Evolutionary conservation across 2,888 invertebrate genomes (phyloP), one percentile per base, ranked within the genome.

Genomic region (Morpho helenor): DNA sequence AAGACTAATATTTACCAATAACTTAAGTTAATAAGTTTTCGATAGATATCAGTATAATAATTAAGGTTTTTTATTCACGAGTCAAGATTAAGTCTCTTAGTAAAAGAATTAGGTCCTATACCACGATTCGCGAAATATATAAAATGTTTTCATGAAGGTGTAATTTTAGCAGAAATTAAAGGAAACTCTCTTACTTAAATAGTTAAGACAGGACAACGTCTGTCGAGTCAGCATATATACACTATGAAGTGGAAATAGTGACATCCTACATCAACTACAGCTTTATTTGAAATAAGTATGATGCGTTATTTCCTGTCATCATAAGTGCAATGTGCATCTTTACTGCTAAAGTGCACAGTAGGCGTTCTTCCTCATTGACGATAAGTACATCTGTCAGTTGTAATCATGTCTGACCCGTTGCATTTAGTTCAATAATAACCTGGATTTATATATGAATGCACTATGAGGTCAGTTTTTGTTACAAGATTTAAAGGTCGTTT

Each of bases 361-460:
- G 87, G 88, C 77, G 83, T 69, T 67, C 80, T 77, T 86, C 85
- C 85, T 87, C 75, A 80, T 86, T 87, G 74, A 67, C 66, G 71
- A 63, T 77, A 78, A 80, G 75, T 75, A 72, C 71, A 66, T 66
- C 64, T 66, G 67, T 65, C 63, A 65, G 63, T 46, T 56, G 58
- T 57, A 61, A 64, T 63, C 64, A 64, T 59, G 62, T 60, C 60
- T 59, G 57, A 46, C 46, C 42, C 31, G 53, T 49, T 60, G 60
- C 49, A 61, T 56, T 56, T 52, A 61, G 59, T 55, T 53, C 60
- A 62, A 62, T 52, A 53, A 49, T 52, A 57, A 56, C 46, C 43
- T 39, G 51, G 8, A 16, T 52, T 45, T 23, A 45, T 44, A 39
- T 47, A 43, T 45, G 45, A 44, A 53, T 41, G 40, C 7, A 41